Base-by-base conservation (phyloP, 23 tunicate genomes). In the Trididemnum miniatum region DNA sequence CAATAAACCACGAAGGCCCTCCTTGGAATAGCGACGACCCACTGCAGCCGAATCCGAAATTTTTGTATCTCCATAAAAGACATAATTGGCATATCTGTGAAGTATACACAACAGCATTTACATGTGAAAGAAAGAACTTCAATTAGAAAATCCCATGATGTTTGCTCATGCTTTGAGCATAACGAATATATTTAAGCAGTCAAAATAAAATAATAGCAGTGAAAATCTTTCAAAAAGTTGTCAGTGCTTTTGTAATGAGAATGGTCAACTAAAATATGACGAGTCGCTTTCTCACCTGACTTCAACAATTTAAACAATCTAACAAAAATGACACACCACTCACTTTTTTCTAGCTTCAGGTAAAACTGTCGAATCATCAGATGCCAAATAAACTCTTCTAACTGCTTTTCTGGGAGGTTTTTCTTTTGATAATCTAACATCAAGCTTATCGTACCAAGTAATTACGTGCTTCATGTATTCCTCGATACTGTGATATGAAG, bases 391-490 rank as follows among this genome's bases (percentile, higher is more conserved):
- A 1, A 91, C 97, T 24, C 76, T 65, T 32, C 87, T 62, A 1
- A 24, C 65, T 1, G 52, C 76, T 50, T 79, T 74, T 25, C 71
- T 31, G 2, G 25, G 62, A 3, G 80, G 3, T 35, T 90, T 83
- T 54, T 67, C 51, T 49, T 67, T 86, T 59, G 84, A 59, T 18
- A 79, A 32, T 35, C 64, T 54, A 37, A 86, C 20, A 73, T 91
- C 84, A 32, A 33, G 78, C 52, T 83, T 82, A 28, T 86, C 88
- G 64, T 34, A 91, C 97, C 97, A 91, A n/a, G 63, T 88, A 20
- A 29, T 71, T n/a, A 91, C 97, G 44, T 81, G 87, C 37, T 77
- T 82, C 97, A 91, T 91, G 84, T 91, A 91, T 82, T 91, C 97
- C 20, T 87, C 91, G 1, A 91, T 77, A 33, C 84, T 73, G 77